Conservation (phyloP, 2,888 invertebrate genomes). For the Dilophus febrilis region DNA sequence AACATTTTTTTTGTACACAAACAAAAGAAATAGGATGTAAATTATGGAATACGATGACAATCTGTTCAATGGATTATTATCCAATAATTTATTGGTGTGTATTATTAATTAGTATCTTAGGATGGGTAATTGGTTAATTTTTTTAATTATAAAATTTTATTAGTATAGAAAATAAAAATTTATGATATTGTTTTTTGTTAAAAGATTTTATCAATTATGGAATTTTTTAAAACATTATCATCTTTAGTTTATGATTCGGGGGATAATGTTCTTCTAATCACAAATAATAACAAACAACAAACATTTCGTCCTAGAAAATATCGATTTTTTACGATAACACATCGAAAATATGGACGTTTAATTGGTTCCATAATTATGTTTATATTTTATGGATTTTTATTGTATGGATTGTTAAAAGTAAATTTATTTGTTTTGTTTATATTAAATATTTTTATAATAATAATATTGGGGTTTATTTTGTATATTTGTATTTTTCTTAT, state of each 20-base stretch:
- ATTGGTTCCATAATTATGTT: slow-evolving; percentile 16
- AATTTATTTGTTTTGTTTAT: too few species aligned
- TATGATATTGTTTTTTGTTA: slow-evolving; percentile 3
- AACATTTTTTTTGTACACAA: too few species aligned
- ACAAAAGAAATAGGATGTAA: too few species aligned
- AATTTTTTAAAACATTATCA: slow-evolving; percentile 9
- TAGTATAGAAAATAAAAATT: too few species aligned
- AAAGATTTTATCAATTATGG: slow-evolving; percentile 7
- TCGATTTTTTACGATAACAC: slow-evolving; percentile 14
- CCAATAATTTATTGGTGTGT: slow-evolving; percentile 18
- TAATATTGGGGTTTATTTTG: too few species aligned
- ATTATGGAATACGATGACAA: slow-evolving; percentile 2
- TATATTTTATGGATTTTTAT: slow-evolving; percentile 15
- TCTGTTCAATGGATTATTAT: slow-evolving; percentile 16
- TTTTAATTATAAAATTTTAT: too few species aligned
- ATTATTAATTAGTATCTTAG: slow-evolving; percentile 13
- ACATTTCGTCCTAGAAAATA: slow-evolving; percentile 15
- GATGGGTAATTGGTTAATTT: slow-evolving; percentile 15
- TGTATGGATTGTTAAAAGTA: slow-evolving; percentile 14
- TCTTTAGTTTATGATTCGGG: too few species aligned
- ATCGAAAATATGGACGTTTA: slow-evolving; percentile 17
- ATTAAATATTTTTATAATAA: too few species aligned
- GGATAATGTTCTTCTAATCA: too few species aligned
- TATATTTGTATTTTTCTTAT: too few species aligned
- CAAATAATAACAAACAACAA: slow-evolving; percentile 10